phyloP scores from a whole-genome alignment of 2,113 vertebrate genomes.

The Syngnathus scovelli region DNA sequence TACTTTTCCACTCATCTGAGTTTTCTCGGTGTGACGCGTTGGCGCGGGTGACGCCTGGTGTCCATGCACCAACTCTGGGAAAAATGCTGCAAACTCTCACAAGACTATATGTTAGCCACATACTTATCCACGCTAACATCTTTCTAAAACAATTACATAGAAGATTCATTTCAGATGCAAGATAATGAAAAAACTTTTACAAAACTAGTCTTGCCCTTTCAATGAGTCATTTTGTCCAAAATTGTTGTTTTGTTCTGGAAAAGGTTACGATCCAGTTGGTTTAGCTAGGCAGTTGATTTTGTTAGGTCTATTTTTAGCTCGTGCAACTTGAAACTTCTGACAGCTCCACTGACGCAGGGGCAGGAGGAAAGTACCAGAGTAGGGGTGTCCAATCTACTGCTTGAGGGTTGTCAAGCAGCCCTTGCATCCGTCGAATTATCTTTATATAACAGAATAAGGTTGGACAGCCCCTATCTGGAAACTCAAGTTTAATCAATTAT shows the following conservation, averaged over 20 bases:
- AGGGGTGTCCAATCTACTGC: neutral
- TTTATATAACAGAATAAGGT: neutral
- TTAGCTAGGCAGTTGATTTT: slow-evolving; percentile 2
- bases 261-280: neutral
- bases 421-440: neutral
- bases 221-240: neutral
- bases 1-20: slow-evolving; percentile 57
- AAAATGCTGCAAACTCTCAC: slow-evolving; percentile 34
- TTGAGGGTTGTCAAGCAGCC: neutral
- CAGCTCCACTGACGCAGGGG: neutral
- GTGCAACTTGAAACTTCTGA: neutral
- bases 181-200: neutral
- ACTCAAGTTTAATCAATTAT: neutral
- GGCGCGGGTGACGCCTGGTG: neutral
- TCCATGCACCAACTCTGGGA: neutral
- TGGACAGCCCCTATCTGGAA: neutral
- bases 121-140: slow-evolving; percentile 32
- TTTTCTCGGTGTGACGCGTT: neutral
- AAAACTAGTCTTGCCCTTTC: neutral
- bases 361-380: neutral
- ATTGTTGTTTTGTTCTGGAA: slow-evolving; percentile 6
- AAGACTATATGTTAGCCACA: slow-evolving; percentile 36
- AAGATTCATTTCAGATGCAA: slow-evolving; percentile 28
- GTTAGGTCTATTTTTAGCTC: slow-evolving; percentile 48
- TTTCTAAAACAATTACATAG: slow-evolving; percentile 22